These are phyloP conservation scores for Lota lota DNA, from an alignment of 2,113 vertebrate species.

Conservation along the genomic window DNA sequence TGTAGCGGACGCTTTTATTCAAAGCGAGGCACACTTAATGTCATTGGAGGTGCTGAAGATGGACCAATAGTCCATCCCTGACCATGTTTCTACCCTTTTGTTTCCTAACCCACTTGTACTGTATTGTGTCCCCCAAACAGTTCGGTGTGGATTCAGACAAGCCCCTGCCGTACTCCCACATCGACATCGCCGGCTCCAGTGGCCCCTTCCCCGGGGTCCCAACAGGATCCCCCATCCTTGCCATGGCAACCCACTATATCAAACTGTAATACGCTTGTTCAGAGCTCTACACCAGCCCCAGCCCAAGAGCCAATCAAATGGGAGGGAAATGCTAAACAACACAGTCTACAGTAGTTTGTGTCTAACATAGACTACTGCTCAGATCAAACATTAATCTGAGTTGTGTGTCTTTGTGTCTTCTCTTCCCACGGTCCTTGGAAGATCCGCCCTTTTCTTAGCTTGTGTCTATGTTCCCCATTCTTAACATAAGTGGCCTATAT, in stretches of 20 bases:
- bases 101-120: background rate
- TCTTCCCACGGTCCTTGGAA: background rate
- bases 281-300: background rate
- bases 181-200: slow-evolving; percentile 80
- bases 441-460: slow-evolving; percentile 2
- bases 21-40: too few relatives aligned
- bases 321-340: too few relatives aligned
- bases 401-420: background rate
- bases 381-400: background rate
- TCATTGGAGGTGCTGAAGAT: background rate
- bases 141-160: slow-evolving; percentile 69
- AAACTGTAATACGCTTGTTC: background rate
- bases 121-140: slow-evolving; percentile 40
- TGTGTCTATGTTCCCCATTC: slow-evolving; percentile 1
- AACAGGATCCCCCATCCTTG: slow-evolving; percentile 75
- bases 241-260: slow-evolving; percentile 75
- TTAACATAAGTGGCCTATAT: slow-evolving; percentile 25
- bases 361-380: slow-evolving; percentile 6
- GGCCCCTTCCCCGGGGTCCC: slow-evolving; percentile 80
- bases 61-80: background rate
- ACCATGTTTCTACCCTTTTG: background rate
- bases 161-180: slow-evolving; percentile 75
- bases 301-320: background rate
- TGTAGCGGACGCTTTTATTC: too few relatives aligned
- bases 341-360: too few relatives aligned